Percentiles rank a stretch among this genome's conserved stretches.
These are phyloP conservation scores for Nemotelus nigrinus DNA, from an alignment of 2,888 invertebrate genomes.

Conservation along the genomic window DNA sequence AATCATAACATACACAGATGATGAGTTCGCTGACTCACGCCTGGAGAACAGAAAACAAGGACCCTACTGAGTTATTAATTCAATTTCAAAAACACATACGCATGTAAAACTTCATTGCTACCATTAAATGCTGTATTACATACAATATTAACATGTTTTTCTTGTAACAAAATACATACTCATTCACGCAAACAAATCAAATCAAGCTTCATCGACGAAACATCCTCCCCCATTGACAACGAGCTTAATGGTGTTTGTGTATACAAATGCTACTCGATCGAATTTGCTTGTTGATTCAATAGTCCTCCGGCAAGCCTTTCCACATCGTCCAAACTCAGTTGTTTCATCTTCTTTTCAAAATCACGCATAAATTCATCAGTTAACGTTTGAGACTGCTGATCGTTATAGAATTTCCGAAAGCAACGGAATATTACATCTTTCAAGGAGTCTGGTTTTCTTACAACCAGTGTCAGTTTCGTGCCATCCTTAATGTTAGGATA, in stretches of 20 bases:
- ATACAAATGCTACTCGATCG: constrained; percentile 18
- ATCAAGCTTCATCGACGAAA: neutral
- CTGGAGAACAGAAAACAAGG: too few species aligned
- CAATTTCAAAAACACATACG: too few species aligned
- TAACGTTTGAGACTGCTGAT: constrained; percentile 70
- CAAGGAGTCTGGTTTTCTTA: constrained; percentile 74
- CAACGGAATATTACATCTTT: constrained; percentile 69
- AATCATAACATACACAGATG: too few species aligned
- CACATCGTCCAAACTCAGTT: constrained; percentile 62
- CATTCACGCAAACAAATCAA: constrained; percentile 13
- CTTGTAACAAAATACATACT: neutral
- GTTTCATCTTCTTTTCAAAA: constrained; percentile 60
- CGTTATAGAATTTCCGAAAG: constrained; percentile 71
- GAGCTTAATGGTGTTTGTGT: too few species aligned
- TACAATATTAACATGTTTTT: too few species aligned
- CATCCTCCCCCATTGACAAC: too few species aligned
- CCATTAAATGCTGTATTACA: too few species aligned
- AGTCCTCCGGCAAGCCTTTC: constrained; percentile 58
- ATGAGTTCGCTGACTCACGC: too few species aligned
- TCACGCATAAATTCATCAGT: constrained; percentile 61
- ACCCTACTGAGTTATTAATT: too few species aligned
- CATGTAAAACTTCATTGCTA: too few species aligned
- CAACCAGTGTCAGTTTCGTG: constrained; percentile 76
- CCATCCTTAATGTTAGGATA: constrained; percentile 81
- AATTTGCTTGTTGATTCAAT: constrained; percentile 4